Conservation (phyloP, 2,888 invertebrate species). For the Plemyria rubiginata region DNA sequence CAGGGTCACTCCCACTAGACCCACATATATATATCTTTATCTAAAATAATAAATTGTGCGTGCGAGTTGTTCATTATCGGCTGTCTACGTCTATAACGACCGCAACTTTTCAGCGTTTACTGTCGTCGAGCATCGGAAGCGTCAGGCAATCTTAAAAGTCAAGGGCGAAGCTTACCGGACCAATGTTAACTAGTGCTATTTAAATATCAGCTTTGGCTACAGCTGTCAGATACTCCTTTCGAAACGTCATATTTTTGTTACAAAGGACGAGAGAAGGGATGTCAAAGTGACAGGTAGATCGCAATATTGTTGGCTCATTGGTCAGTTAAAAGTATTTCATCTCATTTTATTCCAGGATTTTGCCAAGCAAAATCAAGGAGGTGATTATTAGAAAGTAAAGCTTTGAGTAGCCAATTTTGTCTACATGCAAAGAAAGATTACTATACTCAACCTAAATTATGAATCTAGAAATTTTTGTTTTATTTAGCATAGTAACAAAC, state of each 20-base stretch:
- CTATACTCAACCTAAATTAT: no score
- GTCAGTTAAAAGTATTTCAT: not conserved
- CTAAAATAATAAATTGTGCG: no score
- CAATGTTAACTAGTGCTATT: slow-evolving; percentile 85
- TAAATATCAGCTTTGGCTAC: slow-evolving; percentile 71
- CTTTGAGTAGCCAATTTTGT: no score
- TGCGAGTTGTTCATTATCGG: no score
- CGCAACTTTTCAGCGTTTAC: slow-evolving; percentile 29
- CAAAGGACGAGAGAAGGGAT: slow-evolving; percentile 58
- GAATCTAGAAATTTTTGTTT: no score
- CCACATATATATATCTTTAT: no score
- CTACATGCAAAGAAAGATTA: no score
- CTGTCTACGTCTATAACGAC: not conserved
- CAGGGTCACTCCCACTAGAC: no score
- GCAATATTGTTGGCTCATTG: slow-evolving; percentile 14
- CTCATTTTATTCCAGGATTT: no score
- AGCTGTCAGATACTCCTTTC: slow-evolving; percentile 71
- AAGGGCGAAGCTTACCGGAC: slow-evolving; percentile 76
- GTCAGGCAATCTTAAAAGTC: slow-evolving; percentile 75
- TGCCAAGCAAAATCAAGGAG: not conserved
- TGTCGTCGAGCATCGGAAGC: slow-evolving; percentile 75
- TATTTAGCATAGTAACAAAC: not conserved
- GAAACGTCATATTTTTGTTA: slow-evolving; percentile 71
- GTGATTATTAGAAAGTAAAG: no score
- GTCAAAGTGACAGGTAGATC: slow-evolving; percentile 29